Evolutionary conservation across 2,113 vertebrate genomes (phyloP).

Genomic region (Lagopus leucura): DNA sequence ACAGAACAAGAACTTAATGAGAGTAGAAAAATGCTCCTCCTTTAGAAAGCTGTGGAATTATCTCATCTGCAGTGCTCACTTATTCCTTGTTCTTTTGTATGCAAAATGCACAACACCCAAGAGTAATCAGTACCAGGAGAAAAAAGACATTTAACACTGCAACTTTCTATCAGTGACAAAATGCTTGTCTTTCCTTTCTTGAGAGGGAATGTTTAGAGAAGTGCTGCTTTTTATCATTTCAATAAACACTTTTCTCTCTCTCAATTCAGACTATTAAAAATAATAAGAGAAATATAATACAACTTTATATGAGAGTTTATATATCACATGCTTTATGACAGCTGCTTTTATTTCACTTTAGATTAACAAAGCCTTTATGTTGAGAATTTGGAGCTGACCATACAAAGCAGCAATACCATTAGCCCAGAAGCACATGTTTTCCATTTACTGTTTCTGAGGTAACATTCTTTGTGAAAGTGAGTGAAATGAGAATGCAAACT

Average conservation of each 20-base stretch:
- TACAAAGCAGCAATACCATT: conserved; percentile 68
- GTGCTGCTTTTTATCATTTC: conserved; percentile 54
- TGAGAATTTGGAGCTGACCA: conserved; percentile 68
- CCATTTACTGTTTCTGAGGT: conserved; percentile 78
- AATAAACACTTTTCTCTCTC: conserved; percentile 64
- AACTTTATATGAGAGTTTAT: conserved; percentile 72
- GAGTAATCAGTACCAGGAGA: not conserved
- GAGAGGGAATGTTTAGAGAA: conserved; percentile 15
- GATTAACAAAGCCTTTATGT: conserved; percentile 72
- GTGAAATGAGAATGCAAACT: conserved; percentile 72
- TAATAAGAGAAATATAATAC: conserved; percentile 71
- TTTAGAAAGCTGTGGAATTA: not conserved
- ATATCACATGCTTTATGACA: conserved; percentile 72
- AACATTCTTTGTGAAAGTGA: conserved; percentile 72
- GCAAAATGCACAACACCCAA: not conserved
- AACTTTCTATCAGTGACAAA: not conserved
- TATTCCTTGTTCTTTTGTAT: not conserved
- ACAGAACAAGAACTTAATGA: not conserved
- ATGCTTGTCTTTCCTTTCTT: not conserved
- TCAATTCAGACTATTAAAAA: conserved; percentile 74
- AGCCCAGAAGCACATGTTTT: conserved; percentile 77
- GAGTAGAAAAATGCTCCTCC: not conserved
- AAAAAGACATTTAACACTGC: not conserved
- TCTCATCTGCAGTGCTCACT: not conserved
- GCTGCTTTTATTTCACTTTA: conserved; percentile 80